Base-by-base conservation (phyloP, 2,113 vertebrate genomes). In the Leiothrix lutea region DNA sequence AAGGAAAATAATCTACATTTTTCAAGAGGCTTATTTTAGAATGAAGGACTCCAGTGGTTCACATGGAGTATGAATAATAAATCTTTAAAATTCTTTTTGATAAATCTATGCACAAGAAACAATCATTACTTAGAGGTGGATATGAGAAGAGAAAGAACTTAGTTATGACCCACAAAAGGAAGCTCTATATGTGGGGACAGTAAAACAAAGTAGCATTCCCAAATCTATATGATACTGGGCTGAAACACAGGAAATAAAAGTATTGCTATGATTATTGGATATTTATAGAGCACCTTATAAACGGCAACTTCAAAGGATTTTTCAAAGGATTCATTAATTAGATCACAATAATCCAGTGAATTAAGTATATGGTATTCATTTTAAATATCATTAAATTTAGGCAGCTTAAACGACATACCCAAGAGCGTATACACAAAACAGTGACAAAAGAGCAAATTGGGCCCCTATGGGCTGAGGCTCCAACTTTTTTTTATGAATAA, bases 271-370 rank as follows among this genome's bases (percentile, higher is more conserved):
- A 47, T 5, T 73, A 50, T 40, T 71, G 38, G 16, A 23, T 65
- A 73, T 71, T 82, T 92, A 79, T 82, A 87, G 69, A 80, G 20
- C 20, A 94, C 65, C 24, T 57, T 54, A 50, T 13, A 60, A 85
- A 93, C 31, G 17, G 80, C 33, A 67, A 84, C 15, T 85, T 94
- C 42, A 95, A 85, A 86, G 22, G 6, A 28, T 80, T 95, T 91
- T 92, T 90, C 50, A 93, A 94, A 92, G 61, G 28, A 79, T 80
- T 92, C 5, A 61, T 90, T 94, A 92, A 80, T 80, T 88, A 84
- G 14, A 67, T 61, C 26, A 64, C 26, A 90, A 67, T 50, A 78
- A 73, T 54, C 23, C 44, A 86, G 23, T 33, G 18, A 88, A 93
- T 85, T 50, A 96, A 40, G 23, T 69, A 45, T 69, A 38, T 12